Evolutionary conservation across 2,888 invertebrate genomes (phyloP).

Genomic region (Gymnosoma rotundatum): DNA sequence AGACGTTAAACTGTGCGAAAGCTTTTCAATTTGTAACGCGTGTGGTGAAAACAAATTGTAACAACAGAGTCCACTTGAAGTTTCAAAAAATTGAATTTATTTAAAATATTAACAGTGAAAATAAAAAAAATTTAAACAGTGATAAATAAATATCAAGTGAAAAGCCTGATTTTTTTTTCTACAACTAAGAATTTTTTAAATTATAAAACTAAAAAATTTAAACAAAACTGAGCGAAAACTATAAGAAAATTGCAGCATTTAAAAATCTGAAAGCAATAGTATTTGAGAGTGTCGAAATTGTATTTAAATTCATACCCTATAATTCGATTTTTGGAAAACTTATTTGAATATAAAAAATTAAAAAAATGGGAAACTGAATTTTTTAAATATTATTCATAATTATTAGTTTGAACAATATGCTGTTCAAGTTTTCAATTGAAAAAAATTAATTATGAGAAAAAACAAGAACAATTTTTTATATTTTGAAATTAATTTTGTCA

Average conservation of each 20-base stretch:
- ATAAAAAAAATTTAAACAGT: slow-evolving; percentile 2
- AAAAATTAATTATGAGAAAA: too few species aligned
- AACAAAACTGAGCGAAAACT: not conserved
- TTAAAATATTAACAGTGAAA: slow-evolving; percentile 4
- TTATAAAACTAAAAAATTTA: too few species aligned
- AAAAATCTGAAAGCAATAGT: slow-evolving; percentile 2
- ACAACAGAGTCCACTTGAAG: slow-evolving; percentile 17
- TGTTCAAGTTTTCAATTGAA: too few species aligned
- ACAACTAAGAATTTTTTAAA: not conserved
- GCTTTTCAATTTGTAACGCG: slow-evolving; percentile 74
- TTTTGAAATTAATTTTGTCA: too few species aligned
- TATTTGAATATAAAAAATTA: too few species aligned
- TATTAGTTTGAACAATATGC: too few species aligned
- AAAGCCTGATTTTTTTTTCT: not conserved
- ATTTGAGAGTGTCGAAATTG: not conserved
- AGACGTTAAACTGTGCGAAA: slow-evolving; percentile 81
- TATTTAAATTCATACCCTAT: too few species aligned
- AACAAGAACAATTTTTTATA: too few species aligned
- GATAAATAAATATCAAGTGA: not conserved
- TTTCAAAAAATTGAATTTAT: slow-evolving; percentile 6
- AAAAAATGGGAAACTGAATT: too few species aligned
- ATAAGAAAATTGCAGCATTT: slow-evolving; percentile 50
- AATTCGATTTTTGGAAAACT: too few species aligned
- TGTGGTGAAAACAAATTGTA: slow-evolving; percentile 69
- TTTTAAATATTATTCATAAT: too few species aligned